phyloP scores from a whole-genome alignment of 35 echinoderm and acorn worm species.

The Heliocidaris erythrogramma region DNA sequence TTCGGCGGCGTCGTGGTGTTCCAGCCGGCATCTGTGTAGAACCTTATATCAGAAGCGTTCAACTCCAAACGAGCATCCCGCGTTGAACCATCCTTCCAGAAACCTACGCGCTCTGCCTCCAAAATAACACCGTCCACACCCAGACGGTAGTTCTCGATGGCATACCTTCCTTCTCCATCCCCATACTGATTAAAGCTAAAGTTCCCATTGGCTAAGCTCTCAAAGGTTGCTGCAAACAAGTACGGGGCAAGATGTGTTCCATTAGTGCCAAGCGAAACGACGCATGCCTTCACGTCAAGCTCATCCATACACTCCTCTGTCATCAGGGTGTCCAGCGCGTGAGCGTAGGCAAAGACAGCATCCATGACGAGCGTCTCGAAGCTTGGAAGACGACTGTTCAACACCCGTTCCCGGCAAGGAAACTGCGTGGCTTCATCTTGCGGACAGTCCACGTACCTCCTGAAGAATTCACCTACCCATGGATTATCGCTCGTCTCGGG shows the following conservation, averaged over 20 bases:
- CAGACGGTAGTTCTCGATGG: constrained; percentile 64
- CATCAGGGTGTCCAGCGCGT: constrained; percentile 67
- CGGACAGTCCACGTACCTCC: constrained; percentile 47
- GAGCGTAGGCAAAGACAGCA: constrained; percentile 72
- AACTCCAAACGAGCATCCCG: constrained; percentile 20
- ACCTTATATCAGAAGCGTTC: constrained; percentile 29
- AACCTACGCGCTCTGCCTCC: constrained; percentile 42
- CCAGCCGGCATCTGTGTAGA: constrained; percentile 48
- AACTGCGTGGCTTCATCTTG: background rate
- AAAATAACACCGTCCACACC: constrained; percentile 11
- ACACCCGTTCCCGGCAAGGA: background rate
- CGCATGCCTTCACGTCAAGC: background rate
- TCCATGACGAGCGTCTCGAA: constrained; percentile 89
- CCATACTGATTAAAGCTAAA: constrained; percentile 70
- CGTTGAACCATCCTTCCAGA: constrained; percentile 37
- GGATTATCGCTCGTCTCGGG: constrained; percentile 53
- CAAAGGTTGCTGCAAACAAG: constrained; percentile 46
- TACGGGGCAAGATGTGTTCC: constrained; percentile 55
- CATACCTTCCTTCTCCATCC: constrained; percentile 65
- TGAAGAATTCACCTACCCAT: constrained; percentile 67
- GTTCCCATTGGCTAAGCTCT: constrained; percentile 81
- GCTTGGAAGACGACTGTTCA: constrained; percentile 29
- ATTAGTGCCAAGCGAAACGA: background rate
- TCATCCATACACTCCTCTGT: constrained; percentile 31
- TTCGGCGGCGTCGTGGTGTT: constrained; percentile 16